These are phyloP conservation scores for Cyprinodon brontotheroides DNA, from an alignment of 2,113 vertebrate genomes.

Conservation along the genomic window DNA sequence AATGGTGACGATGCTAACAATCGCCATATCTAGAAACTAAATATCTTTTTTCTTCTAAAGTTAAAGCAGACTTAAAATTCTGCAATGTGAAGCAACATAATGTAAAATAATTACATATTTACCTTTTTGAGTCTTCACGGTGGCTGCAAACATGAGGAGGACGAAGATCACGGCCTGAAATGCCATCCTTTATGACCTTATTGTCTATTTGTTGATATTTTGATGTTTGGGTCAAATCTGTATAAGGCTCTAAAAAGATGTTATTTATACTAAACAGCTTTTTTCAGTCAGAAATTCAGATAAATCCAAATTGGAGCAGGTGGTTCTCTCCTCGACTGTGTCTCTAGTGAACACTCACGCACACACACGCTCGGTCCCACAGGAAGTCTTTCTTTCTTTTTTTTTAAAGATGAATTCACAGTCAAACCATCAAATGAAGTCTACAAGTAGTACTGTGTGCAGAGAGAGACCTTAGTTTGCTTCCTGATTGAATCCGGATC, in stretches of 20 bases:
- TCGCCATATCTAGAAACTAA: background rate
- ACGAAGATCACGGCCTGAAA: background rate
- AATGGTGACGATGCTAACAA: background rate
- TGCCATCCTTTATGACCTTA: slow-evolving; percentile 13
- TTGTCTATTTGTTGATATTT: background rate
- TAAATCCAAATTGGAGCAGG: rapidly evolving
- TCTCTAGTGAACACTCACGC: slow-evolving; percentile 1
- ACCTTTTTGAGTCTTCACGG: background rate
- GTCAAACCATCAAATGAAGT: slow-evolving; percentile 49
- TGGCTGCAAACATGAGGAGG: slow-evolving; percentile 7
- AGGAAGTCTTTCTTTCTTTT: slow-evolving; percentile 57
- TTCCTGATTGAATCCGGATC: background rate
- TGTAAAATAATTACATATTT: background rate
- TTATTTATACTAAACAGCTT: background rate
- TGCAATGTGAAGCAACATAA: rapidly evolving
- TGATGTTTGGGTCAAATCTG: rapidly evolving
- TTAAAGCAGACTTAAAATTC: background rate
- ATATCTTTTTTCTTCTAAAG: background rate
- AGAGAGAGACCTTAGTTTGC: background rate
- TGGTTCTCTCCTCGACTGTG: slow-evolving; percentile 8
- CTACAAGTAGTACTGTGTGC: background rate
- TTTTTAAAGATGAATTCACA: slow-evolving; percentile 24
- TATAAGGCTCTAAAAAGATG: rapidly evolving
- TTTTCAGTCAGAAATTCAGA: rapidly evolving
- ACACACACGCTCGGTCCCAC: slow-evolving; percentile 23